These are phyloP conservation scores for Epinephelus cyanopodus DNA, from an alignment of 2,113 vertebrate genomes.

Conservation along the genomic window DNA sequence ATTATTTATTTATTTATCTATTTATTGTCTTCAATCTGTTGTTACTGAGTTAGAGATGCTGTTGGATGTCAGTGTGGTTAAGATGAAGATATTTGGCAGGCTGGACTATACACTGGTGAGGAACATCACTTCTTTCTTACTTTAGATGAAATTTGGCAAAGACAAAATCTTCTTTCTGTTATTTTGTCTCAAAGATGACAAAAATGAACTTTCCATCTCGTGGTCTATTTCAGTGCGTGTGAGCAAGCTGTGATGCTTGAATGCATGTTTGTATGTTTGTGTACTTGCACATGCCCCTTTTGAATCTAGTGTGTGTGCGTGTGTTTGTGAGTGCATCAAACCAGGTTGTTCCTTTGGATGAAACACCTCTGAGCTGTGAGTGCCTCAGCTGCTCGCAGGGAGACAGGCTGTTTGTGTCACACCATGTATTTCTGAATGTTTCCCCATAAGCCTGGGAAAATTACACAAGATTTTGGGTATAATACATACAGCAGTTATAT, in stretches of 20 bases:
- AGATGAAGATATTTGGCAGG: conserved; percentile 88
- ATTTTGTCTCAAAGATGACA: background rate
- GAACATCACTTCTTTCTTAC: background rate
- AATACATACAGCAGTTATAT: background rate
- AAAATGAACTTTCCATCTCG: background rate
- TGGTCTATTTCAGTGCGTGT: background rate
- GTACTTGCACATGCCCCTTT: background rate
- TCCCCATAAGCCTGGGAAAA: background rate
- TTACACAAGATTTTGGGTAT: background rate
- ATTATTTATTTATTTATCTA: conserved; percentile 15
- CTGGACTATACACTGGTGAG: conserved; percentile 88
- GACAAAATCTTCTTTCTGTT: no score
- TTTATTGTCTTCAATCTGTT: background rate
- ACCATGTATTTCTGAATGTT: conserved; percentile 24
- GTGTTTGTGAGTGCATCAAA: background rate
- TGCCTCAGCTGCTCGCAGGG: no score
- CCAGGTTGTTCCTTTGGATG: background rate
- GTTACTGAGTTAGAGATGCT: conserved; percentile 55
- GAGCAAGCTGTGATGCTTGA: no score
- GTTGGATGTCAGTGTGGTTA: conserved; percentile 74
- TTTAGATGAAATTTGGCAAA: background rate
- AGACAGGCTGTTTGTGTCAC: background rate
- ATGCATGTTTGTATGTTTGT: no score
- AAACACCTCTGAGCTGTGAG: background rate
- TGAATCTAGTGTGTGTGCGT: background rate